phyloP scores from a whole-genome alignment of 2,888 invertebrate genomes.

The Hirudinaria manillensis region DNA sequence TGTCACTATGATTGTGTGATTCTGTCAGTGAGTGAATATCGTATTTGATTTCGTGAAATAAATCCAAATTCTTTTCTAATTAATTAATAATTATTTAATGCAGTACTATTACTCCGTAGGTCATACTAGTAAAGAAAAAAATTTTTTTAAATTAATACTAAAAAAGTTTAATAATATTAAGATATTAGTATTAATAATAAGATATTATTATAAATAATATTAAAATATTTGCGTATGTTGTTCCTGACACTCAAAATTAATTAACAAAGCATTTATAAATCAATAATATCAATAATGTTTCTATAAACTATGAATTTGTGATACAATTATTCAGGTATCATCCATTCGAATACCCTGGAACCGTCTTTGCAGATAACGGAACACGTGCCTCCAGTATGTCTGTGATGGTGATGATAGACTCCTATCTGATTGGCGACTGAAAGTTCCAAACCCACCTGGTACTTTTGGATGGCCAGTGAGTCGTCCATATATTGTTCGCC shows the following conservation, averaged over 20 bases:
- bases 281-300: not conserved
- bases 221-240: too few species aligned
- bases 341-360: conserved; percentile 52
- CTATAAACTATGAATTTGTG: too few species aligned
- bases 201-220: too few species aligned
- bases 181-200: too few species aligned
- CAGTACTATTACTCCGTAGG: too few species aligned
- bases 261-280: too few species aligned
- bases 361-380: conserved; percentile 51
- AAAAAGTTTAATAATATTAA: too few species aligned
- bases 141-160: not conserved
- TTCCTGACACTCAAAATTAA: too few species aligned
- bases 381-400: conserved; percentile 43
- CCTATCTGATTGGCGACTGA: conserved; percentile 48
- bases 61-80: not conserved
- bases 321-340: too few species aligned
- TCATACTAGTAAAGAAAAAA: not conserved
- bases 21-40: conserved; percentile 42
- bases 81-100: not conserved
- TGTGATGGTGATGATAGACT: conserved; percentile 49
- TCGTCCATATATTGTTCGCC: conserved; percentile 42
- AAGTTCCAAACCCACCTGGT: conserved; percentile 47
- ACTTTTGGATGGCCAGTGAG: conserved; percentile 41
- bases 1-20: conserved; percentile 52
- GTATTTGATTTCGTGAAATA: not conserved